Percentiles rank a stretch among this genome's conserved stretches.
Conservation (phyloP, 2,113 vertebrate genomes). For the Trachemys scripta region DNA sequence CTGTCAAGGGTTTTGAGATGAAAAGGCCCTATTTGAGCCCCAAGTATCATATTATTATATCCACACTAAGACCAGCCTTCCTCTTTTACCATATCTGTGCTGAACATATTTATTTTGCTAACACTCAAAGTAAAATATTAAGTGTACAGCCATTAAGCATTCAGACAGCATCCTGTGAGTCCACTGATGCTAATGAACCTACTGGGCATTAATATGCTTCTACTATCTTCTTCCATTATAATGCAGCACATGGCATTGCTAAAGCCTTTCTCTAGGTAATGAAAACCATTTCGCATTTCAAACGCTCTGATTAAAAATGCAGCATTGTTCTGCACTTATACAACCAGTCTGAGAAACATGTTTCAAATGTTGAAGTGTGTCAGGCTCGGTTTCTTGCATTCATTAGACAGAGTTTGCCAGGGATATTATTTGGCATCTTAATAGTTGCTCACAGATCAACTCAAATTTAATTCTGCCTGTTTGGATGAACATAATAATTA, state of each 20-base stretch:
- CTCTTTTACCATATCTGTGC: background rate
- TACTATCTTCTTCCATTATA: background rate
- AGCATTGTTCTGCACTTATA: background rate
- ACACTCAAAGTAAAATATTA: background rate
- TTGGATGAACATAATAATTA: background rate
- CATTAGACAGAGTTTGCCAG: background rate
- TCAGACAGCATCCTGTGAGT: background rate
- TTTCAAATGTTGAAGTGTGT: background rate
- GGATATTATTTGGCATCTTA: background rate
- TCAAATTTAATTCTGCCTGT: slow-evolving; percentile 7
- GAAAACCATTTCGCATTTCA: background rate
- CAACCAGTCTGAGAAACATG: background rate
- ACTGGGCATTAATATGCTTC: background rate
- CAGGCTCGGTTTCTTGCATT: background rate
- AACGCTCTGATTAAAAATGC: background rate
- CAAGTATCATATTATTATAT: background rate
- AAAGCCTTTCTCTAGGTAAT: background rate
- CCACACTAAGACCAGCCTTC: background rate
- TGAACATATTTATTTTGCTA: background rate
- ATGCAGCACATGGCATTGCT: background rate
- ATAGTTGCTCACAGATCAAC: background rate
- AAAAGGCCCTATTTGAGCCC: background rate
- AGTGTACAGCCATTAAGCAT: background rate
- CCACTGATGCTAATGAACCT: background rate
- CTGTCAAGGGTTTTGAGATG: background rate